Conservation (phyloP, 2,113 vertebrate genomes). For the Pollachius pollachius region DNA sequence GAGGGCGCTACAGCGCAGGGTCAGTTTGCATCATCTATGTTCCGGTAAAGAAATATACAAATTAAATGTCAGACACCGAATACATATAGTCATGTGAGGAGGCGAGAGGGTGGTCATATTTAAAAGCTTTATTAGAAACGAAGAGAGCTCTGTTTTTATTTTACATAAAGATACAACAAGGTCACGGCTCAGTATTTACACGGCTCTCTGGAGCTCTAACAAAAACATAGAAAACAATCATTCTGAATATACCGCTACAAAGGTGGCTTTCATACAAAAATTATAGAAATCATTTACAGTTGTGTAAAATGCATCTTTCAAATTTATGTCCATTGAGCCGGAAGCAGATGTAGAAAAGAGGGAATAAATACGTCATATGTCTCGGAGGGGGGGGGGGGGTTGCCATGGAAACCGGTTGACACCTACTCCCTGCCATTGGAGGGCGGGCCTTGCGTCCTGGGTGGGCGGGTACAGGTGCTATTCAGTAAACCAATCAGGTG, state of each 20-base stretch:
- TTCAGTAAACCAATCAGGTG: slow-evolving; percentile 44
- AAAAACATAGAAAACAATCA: slow-evolving; percentile 81
- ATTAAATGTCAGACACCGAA: too few species aligned
- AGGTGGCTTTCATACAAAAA: slow-evolving; percentile 92
- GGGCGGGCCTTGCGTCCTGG: too few species aligned
- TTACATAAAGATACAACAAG: slow-evolving; percentile 85
- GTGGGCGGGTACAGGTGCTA: too few species aligned
- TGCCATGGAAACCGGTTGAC: neutral
- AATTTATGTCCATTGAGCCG: slow-evolving; percentile 76
- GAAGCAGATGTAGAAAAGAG: slow-evolving; percentile 88
- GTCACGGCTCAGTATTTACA: slow-evolving; percentile 75
- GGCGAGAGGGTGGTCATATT: slow-evolving; percentile 44
- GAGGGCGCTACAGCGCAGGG: too few species aligned
- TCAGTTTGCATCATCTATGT: too few species aligned
- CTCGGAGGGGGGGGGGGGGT: neutral
- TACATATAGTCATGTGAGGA: too few species aligned
- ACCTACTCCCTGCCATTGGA: too few species aligned
- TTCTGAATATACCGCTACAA: slow-evolving; percentile 82
- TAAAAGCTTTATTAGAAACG: slow-evolving; percentile 96
- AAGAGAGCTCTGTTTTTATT: slow-evolving; percentile 79
- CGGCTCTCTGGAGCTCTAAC: slow-evolving; percentile 60
- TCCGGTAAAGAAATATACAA: too few species aligned
- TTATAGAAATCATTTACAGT: slow-evolving; percentile 94
- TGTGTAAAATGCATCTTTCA: slow-evolving; percentile 88
- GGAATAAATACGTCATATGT: slow-evolving; percentile 37